Evolutionary conservation across 1,140 invertebrate genomes (phyloP), one percentile per base, ranked within the genome.

Genomic region (Scaptomyza montana): DNA sequence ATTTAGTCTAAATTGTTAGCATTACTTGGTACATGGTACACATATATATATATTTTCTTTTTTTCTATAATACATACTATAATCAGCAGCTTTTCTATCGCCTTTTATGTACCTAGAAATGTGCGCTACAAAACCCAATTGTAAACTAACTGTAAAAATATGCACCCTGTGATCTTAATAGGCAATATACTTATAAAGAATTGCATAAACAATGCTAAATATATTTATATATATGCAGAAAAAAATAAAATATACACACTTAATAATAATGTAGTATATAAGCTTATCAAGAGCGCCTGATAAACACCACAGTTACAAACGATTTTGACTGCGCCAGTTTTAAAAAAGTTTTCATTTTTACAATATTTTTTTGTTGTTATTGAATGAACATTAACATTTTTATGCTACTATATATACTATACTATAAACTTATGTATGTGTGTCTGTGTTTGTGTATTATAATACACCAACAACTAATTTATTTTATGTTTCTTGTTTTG

Each of bases 291-390:
- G 54, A 50, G 63, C 63, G 63, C 63, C 63, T 28, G 55, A 41
- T 28, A 41, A 43, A 25, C 10, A 21, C 10, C 10, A 33, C 16
- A 55, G 10, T 13, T 28, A 28, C 36, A 21, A 16, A 21, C 39
- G 1, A 47, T 70, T 86, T 86, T 86, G 78, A 81, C 81, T 87
- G 80, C 81, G 80, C 80, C 80, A 85, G 80, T 85, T 85, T 5
- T 25, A 43, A 5, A 10, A 21, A 50, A 8, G 5, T 9, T 41
- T 51, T 12, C 0, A 25, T 57, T 51, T 57, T 9, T 41, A 16
- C 55, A 5, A 9, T 39, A 33, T 51, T 47, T 9, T 39, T 51
- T 47, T 50, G 8, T 59, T 59, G 12, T 47, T 41, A 33, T 33
- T 33, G 30, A 55, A 39, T 36, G 43, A 63, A 53, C 41, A 57